These are phyloP conservation scores for Pissodes strobi DNA, from an alignment of 1,140 invertebrate species.

Conservation along the genomic window DNA sequence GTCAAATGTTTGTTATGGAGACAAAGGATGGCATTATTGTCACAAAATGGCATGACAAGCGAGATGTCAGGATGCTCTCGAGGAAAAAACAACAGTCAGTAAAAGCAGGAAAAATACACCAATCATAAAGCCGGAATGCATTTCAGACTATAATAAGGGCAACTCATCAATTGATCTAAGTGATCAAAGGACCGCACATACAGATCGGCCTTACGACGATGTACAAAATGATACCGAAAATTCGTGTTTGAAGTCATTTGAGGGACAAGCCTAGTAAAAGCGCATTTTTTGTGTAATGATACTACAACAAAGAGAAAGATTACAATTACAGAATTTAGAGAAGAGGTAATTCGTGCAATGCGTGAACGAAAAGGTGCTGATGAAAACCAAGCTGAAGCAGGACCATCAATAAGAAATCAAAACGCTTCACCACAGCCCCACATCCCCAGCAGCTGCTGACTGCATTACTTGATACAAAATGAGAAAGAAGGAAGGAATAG, in stretches of 20 bases:
- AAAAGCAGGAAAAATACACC: too few relatives aligned
- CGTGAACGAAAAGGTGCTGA: neutral
- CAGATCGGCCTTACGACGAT: constrained; percentile 46
- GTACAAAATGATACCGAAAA: too few relatives aligned
- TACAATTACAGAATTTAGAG: constrained; percentile 15
- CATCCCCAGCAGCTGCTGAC: too few relatives aligned
- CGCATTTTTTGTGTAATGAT: constrained; percentile 13
- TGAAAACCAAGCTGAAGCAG: constrained; percentile 8
- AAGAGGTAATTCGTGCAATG: constrained; percentile 4
- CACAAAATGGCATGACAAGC: too few relatives aligned
- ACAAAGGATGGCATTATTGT: too few relatives aligned
- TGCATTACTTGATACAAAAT: constrained; percentile 9
- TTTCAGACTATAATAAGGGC: too few relatives aligned
- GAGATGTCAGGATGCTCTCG: too few relatives aligned
- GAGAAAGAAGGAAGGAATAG: neutral
- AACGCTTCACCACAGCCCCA: too few relatives aligned
- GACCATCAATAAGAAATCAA: constrained; percentile 4
- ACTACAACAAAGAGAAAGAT: constrained; percentile 5
- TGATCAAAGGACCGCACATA: too few relatives aligned
- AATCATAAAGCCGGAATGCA: too few relatives aligned
- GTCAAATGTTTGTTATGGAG: too few relatives aligned
- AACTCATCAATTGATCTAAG: constrained; percentile 50
- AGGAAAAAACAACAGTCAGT: constrained; percentile 49
- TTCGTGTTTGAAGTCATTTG: constrained; percentile 12
- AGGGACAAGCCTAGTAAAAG: constrained; percentile 7